Conservation (phyloP, 2,113 vertebrate species). For the Mugil cephalus region DNA sequence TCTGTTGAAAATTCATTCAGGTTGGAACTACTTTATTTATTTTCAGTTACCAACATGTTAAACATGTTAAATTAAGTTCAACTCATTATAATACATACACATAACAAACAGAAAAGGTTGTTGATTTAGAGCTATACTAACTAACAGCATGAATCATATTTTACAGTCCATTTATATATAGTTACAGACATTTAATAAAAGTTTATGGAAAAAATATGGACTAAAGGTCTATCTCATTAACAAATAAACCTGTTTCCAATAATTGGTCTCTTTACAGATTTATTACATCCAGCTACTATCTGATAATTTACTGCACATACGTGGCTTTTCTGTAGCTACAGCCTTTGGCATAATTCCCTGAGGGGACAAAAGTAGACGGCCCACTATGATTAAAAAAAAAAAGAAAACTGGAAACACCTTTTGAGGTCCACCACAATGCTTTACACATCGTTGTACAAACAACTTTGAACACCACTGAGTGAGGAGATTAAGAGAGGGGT, state of each 20-base stretch:
- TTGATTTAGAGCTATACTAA: too few species aligned
- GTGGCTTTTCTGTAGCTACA: not conserved
- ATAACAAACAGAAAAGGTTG: too few species aligned
- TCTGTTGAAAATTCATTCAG: too few species aligned
- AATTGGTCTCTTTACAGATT: not conserved
- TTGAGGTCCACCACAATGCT: conserved; percentile 11
- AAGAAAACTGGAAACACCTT: conserved; percentile 4
- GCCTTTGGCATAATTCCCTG: not conserved
- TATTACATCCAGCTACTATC: not conserved
- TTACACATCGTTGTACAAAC: conserved; percentile 24
- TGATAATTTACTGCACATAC: not conserved
- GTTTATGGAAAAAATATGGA: not conserved
- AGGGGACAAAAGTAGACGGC: conserved; percentile 10
- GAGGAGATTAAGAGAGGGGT: conserved; percentile 20
- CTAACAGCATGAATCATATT: too few species aligned
- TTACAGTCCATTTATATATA: too few species aligned
- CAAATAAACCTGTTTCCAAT: not conserved
- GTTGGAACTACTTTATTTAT: too few species aligned
- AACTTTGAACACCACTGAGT: too few species aligned
- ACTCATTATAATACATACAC: too few species aligned
- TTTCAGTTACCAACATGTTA: too few species aligned
- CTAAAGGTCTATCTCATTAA: not conserved
- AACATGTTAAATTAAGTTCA: too few species aligned
- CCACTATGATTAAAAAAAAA: conserved; percentile 12
- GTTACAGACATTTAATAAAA: too few species aligned